These are phyloP conservation scores for Willisornis vidua DNA, from an alignment of 2,113 vertebrate genomes.

Conservation along the genomic window DNA sequence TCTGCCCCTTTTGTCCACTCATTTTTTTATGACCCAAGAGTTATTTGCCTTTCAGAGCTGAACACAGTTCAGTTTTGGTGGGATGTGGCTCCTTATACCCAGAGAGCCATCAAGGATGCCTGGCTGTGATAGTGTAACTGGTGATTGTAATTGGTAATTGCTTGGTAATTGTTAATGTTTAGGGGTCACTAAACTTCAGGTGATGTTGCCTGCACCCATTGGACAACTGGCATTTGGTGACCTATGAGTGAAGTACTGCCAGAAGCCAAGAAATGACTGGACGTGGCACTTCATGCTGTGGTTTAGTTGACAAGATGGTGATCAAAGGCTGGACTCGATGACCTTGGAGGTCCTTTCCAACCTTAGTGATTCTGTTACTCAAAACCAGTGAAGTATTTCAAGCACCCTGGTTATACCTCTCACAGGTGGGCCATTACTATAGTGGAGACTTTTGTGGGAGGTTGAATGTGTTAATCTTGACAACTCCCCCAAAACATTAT, in stretches of 20 bases:
- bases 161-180: not conserved
- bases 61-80: not conserved
- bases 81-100: not conserved
- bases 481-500: fast-evolving
- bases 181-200: not conserved
- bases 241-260: not conserved
- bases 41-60: not conserved
- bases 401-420: not conserved
- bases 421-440: not conserved
- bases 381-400: not conserved
- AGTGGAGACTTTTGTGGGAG: not conserved
- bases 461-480: not conserved
- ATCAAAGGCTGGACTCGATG: not conserved
- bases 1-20: not conserved
- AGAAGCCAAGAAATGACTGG: fast-evolving
- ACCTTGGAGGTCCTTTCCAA: not conserved
- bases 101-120: not conserved
- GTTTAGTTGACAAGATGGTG: not conserved
- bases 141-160: too few relatives aligned
- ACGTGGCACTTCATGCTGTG: not conserved
- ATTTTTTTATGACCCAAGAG: not conserved
- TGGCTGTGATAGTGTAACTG: not conserved
- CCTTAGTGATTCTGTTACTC: not conserved
- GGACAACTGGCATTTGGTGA: not conserved
- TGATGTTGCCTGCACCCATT: not conserved